Conservation (phyloP, 35 echinoderm and acorn worm species). For the Ophiothrix spiculata region DNA sequence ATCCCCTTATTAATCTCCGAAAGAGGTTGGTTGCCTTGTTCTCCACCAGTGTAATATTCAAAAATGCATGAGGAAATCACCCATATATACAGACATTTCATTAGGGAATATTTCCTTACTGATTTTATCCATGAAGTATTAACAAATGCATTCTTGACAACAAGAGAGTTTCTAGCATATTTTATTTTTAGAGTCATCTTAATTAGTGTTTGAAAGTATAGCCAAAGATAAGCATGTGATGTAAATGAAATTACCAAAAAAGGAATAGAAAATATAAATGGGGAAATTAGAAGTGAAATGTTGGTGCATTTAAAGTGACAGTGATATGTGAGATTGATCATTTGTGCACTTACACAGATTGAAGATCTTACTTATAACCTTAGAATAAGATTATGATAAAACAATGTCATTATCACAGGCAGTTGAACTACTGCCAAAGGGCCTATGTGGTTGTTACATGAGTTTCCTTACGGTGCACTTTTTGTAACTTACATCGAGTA, state of each 20-base stretch:
- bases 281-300: neutral
- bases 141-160: neutral
- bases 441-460: no score
- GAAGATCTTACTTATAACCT: neutral
- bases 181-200: neutral
- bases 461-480: no score
- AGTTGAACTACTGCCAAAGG: no score
- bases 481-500: no score
- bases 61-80: conserved; percentile 15
- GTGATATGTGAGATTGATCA: neutral
- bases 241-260: no score
- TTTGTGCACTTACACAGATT: neutral
- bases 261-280: no score
- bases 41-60: conserved; percentile 12
- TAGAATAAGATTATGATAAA: neutral
- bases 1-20: conserved; percentile 7
- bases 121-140: no score
- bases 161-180: conserved; percentile 1
- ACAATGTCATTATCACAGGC: neutral
- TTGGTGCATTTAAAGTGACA: neutral
- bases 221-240: no score
- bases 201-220: neutral
- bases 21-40: neutral
- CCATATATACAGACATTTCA: neutral
- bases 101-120: neutral